Conservation (phyloP, 2,888 invertebrate genomes). For the Cheiracanthium punctorium region DNA sequence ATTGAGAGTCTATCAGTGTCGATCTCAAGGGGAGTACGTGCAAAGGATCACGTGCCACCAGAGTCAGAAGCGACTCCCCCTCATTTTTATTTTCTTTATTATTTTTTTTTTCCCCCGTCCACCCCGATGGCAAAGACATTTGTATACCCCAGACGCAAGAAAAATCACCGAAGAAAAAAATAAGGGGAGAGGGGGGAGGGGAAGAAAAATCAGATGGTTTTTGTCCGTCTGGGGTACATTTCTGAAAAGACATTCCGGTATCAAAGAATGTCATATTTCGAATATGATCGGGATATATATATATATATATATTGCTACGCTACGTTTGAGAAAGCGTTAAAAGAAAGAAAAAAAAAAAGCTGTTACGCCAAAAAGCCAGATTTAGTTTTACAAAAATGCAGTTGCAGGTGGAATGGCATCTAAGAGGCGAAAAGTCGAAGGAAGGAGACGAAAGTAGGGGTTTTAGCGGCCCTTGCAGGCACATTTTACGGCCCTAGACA, state of each 20-base stretch:
- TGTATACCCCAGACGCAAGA: neutral
- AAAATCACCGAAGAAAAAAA: neutral
- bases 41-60: neutral
- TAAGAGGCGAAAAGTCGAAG: no score
- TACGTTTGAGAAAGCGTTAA: no score
- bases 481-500: no score
- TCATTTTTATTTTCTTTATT: neutral
- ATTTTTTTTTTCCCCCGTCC: neutral
- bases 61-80: neutral
- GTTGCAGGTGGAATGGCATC: no score
- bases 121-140: neutral
- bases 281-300: no score
- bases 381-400: no score
- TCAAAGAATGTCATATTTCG: neutral
- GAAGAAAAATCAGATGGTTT: slow-evolving; percentile 1
- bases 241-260: neutral
- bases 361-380: no score
- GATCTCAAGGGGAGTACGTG: neutral
- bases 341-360: no score
- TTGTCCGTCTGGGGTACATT: neutral
- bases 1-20: neutral
- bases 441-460: no score
- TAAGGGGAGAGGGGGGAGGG: neutral
- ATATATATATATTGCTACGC: no score
- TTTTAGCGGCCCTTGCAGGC: no score